These are phyloP conservation scores for Triops cancriformis DNA, from an alignment of 1,140 invertebrate species.

Conservation along the genomic window DNA sequence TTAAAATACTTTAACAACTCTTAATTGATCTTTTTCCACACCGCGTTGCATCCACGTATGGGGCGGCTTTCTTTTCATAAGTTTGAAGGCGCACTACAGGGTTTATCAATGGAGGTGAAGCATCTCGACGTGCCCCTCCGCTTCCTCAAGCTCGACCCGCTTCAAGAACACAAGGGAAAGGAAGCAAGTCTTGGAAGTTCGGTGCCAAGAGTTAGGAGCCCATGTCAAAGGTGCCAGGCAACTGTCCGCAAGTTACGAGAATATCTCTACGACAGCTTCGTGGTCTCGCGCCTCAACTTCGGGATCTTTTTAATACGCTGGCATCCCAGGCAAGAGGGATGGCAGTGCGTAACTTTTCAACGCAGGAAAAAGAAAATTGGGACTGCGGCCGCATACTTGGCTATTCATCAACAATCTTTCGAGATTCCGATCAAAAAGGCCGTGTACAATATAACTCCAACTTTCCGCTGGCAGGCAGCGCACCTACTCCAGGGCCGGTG, in stretches of 20 bases:
- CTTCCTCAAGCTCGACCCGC: not conserved
- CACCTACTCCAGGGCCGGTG: not conserved
- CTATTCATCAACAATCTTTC: not conserved
- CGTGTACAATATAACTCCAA: not conserved
- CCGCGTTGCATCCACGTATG: not conserved
- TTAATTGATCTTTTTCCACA: slow-evolving; percentile 1
- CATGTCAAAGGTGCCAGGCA: slow-evolving; percentile 2
- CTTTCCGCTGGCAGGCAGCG: not conserved
- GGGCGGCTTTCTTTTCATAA: not conserved
- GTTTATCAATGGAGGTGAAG: not conserved
- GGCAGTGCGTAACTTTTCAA: not conserved
- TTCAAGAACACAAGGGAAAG: not conserved
- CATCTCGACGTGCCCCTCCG: not conserved
- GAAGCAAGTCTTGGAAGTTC: not conserved
- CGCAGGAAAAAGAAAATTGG: not conserved
- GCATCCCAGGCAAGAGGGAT: not conserved
- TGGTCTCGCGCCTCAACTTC: not conserved
- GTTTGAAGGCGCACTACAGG: not conserved
- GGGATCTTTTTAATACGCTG: not conserved
- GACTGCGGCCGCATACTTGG: not conserved
- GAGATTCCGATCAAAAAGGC: not conserved
- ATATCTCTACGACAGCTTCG: not conserved
- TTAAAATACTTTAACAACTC: not conserved
- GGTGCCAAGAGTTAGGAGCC: not conserved
- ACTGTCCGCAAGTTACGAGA: slow-evolving; percentile 5